Percentiles rank a stretch among this genome's conserved stretches.
Conservation (phyloP, 2,888 invertebrate species). For the Nezara viridula region DNA sequence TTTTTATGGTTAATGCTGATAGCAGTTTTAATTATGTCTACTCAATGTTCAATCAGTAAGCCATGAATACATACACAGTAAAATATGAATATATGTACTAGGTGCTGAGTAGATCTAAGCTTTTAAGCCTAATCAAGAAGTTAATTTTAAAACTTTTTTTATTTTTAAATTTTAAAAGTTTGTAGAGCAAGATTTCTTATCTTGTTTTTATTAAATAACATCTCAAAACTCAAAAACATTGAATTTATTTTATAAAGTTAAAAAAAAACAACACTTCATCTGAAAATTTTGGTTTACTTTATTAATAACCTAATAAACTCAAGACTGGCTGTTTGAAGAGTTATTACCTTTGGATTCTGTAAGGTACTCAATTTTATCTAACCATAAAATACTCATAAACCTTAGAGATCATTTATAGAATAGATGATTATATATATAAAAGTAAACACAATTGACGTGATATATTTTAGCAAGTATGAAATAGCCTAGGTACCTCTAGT, state of each 20-base stretch:
- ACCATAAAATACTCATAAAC: neutral
- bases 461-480: neutral
- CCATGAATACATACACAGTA: neutral
- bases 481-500: neutral
- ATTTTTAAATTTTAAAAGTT: too few relatives aligned
- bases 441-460: neutral
- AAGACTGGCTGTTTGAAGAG: neutral
- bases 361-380: neutral
- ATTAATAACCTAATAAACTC: neutral
- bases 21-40: neutral
- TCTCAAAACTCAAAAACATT: too few relatives aligned
- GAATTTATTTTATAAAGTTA: neutral
- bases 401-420: neutral
- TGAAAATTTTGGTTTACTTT: too few relatives aligned
- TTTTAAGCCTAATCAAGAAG: too few relatives aligned
- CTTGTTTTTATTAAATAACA: too few relatives aligned
- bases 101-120: too few relatives aligned
- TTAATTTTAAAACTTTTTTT: too few relatives aligned
- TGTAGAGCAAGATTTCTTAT: too few relatives aligned
- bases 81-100: too few relatives aligned
- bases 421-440: neutral
- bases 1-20: neutral
- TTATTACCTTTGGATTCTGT: neutral
- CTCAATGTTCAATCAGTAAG: neutral
- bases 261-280: neutral